Conservation (phyloP, 2,113 vertebrate species). For the Bubo scandiacus region DNA sequence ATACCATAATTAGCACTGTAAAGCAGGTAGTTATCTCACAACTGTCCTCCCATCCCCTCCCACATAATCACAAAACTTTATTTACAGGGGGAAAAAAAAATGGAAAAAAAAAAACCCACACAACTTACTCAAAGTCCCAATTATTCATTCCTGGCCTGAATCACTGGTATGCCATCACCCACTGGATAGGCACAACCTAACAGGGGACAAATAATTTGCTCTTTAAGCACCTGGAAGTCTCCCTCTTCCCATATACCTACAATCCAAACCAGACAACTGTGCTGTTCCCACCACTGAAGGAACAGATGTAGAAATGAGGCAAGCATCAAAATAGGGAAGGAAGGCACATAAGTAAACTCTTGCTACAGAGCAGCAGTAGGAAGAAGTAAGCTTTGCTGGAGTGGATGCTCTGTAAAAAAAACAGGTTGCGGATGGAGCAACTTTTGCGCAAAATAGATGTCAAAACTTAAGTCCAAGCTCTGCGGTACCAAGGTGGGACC, state of each 20-base stretch:
- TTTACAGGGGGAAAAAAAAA: neutral
- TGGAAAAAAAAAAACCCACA: no score
- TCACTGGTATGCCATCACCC: no score
- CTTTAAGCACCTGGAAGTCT: neutral
- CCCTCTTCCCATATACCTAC: neutral
- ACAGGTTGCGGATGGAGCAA: neutral
- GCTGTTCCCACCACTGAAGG: neutral
- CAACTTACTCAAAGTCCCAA: neutral
- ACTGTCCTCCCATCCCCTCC: neutral
- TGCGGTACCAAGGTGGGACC: neutral
- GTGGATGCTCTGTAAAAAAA: neutral
- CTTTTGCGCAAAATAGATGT: neutral
- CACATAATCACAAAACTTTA: neutral
- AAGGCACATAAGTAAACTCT: neutral
- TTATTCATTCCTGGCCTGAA: neutral
- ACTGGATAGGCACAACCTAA: neutral
- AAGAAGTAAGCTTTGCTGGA: neutral
- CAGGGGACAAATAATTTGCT: neutral
- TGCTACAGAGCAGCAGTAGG: neutral
- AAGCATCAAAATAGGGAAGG: neutral
- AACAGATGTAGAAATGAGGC: neutral
- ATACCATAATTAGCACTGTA: slow-evolving; percentile 9
- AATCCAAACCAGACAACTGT: neutral
- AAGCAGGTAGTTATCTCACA: neutral
- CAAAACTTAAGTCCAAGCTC: neutral